Base-by-base conservation (phyloP, 1,140 invertebrate genomes). In the Rhizoglyphus robini region DNA sequence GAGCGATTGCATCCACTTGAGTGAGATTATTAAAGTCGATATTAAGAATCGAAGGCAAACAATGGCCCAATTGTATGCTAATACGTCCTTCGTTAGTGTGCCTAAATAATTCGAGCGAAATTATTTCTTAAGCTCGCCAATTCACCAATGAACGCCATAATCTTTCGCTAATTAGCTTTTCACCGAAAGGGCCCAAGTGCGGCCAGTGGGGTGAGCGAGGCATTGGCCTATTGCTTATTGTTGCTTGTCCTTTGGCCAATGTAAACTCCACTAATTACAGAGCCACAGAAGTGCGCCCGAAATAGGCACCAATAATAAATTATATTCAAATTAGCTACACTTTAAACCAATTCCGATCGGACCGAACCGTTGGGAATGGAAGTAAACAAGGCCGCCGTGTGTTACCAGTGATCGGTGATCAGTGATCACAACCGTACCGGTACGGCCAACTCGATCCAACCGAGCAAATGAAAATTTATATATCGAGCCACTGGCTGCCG, bases 11-110 rank as follows among this genome's bases (percentile, higher is more conserved):
- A 25, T 54, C 51, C 51, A 54, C 51, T 54, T 54, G 51, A 54
- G 51, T 54, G 41, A 54, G 51, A 54, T 54, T 54, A 54, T 54
- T 54, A 54, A 54, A 54, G 51, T 54, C 51, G 51, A 54, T 54
- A 54, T 54, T 54, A 54, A 20, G 20, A 54, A 54, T 54, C 20
- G 51, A 54, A 54, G 8, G 51, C 51, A 54, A 54, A 54, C 51
- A 54, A 54, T 8, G 51, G 8, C 8, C 31, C 51, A 54, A 54
- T 54, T 54, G 51, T 54, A 54, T 54, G 51, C 51, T 54, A 54
- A 54, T 54, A 54, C 51, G 51, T 8, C 20, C 5, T 54, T 54
- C 51, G 31, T 54, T 54, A 27, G 51, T 32, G 8, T 54, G 8
- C 23, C 20, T 20, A 54, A 54, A 54, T 54, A 54, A 54, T 54